Conservation (phyloP, 2,888 invertebrate genomes). For the Nowickia ferox region DNA sequence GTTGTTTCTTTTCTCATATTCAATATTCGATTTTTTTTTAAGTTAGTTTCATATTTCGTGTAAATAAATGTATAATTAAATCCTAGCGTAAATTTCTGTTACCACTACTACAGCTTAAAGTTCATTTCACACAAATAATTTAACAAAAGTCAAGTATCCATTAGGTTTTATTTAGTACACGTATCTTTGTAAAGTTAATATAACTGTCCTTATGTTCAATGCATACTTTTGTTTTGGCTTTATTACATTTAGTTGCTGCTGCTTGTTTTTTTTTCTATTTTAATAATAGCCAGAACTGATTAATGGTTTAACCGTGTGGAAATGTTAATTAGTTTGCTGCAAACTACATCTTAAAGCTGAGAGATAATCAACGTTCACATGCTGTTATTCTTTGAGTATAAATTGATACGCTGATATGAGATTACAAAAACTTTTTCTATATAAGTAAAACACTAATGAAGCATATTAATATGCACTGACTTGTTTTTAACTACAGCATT, state of each 20-base stretch:
- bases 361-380: background rate
- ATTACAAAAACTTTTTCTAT: slow-evolving; percentile 8
- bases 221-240: slow-evolving; percentile 41
- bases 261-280: slow-evolving; percentile 20
- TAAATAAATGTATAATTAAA: slow-evolving; percentile 1
- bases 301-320: slow-evolving; percentile 67
- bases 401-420: background rate
- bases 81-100: background rate
- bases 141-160: background rate
- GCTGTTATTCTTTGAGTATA: background rate
- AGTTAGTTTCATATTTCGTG: slow-evolving; percentile 23
- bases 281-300: slow-evolving; percentile 60
- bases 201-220: slow-evolving; percentile 63
- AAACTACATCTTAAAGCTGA: slow-evolving; percentile 3
- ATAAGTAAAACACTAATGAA: slow-evolving; percentile 47
- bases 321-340: slow-evolving; percentile 69
- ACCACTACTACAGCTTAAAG: background rate
- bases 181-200: background rate
- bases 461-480: slow-evolving; percentile 24
- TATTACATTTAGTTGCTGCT: slow-evolving; percentile 13
- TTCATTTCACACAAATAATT: background rate
- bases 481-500: background rate
- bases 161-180: background rate
- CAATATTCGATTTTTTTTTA: slow-evolving; percentile 49
- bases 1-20: slow-evolving; percentile 21